A percentile compares a stretch with the other conserved stretches of the same genome.
These are phyloP conservation scores for human DNA, from an alignment of 2,113 vertebrate genomes.

Conservation along the genomic window DNA sequence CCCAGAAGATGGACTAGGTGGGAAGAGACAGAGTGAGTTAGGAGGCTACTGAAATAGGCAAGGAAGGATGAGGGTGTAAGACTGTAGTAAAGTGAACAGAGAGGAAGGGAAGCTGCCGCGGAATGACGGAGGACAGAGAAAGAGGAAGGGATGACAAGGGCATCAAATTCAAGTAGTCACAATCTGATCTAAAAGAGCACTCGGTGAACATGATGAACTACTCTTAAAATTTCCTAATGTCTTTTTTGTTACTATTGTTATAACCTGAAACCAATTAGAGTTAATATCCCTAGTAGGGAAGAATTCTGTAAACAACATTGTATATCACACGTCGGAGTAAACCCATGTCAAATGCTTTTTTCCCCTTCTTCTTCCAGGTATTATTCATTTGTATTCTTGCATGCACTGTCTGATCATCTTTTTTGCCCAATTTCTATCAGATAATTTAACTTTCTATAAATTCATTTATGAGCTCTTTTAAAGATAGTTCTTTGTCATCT, in stretches of 20 bases:
- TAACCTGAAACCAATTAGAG: neutral
- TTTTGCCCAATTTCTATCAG: neutral
- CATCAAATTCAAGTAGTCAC: neutral
- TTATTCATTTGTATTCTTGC: neutral
- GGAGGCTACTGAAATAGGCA: neutral
- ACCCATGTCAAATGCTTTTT: neutral
- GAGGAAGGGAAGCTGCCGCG: too few relatives aligned
- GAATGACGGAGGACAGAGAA: neutral
- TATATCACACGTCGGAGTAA: too few relatives aligned
- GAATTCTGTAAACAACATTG: neutral
- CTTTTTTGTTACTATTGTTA: neutral
- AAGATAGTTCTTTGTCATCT: neutral
- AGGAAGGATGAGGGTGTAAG: neutral
- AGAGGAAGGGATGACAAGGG: too few relatives aligned
- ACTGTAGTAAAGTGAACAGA: neutral
- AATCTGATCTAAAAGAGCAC: neutral
- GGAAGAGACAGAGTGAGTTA: neutral
- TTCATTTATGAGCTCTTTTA: neutral
- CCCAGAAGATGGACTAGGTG: neutral
- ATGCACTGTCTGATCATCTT: neutral
- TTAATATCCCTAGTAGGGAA: neutral
- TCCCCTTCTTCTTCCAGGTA: neutral
- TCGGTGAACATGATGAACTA: neutral
- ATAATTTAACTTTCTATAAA: neutral
- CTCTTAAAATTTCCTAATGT: neutral